Base-by-base conservation (phyloP, 2,113 vertebrate species). In the Leucopsar rothschildi region DNA sequence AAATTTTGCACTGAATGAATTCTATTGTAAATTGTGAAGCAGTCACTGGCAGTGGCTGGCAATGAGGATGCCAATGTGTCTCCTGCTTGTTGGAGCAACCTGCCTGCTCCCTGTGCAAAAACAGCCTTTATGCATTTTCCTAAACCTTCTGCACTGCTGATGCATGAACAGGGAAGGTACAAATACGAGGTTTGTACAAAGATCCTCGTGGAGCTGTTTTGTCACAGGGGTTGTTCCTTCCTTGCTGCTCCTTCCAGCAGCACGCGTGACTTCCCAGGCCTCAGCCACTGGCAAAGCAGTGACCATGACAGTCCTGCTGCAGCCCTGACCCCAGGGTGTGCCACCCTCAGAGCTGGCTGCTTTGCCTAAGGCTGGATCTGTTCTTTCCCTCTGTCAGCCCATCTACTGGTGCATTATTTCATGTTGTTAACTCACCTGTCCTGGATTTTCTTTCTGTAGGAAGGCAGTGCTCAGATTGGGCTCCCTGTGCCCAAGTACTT, bases 401-500 rank as follows among this genome's bases (percentile, higher is more conserved):
- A 13, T 66, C 17, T 40, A 2, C 15, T 44, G 49, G 18, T 42
- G 55, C 28, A 1, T 23, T 56, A 27, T 44, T 45, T 81, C 29
- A 8, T 28, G 19, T 21, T 40, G 14, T 90, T 92, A 57, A 88
- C 66, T 91, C 49, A 4, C 29, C 45, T 78, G n/a, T 27, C 20
- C 6, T 37, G 79, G 52, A 5, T 92, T 71, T 81, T 31, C 61
- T 94, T 85, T 69, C 72, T 90, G 28, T 82, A 99, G 99, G 98
- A 99, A 82, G 98, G 98, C 49, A 98, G 97, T 24, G 82, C 97
- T 27, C 97, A 99, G 97, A 86, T 99, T 83, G 98, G 94, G 11
- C 95, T 99, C 37, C 99, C 99, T 2, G 97, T 99, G 57, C 99
- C 99, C 24, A 99, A 98, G 90, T 98, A 98, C 92, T 97, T 99